Conservation (phyloP, 37 sponge, comb jelly and placozoan genomes). For the Haliclona indistincta region DNA sequence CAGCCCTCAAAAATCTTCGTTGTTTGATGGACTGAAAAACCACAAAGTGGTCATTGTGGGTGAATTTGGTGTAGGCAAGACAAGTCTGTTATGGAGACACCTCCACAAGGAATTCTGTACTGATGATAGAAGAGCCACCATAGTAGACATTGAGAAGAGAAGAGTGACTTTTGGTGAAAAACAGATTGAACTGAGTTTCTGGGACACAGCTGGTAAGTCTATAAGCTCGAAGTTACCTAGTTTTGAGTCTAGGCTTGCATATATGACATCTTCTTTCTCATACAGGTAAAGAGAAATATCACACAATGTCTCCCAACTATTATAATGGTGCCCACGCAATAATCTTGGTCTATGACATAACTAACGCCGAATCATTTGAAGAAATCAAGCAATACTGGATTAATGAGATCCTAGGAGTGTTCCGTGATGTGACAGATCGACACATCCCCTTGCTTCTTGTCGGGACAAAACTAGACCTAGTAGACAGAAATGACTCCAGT, state of each 20-base stretch:
- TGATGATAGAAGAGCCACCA: neutral
- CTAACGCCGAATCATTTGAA: neutral
- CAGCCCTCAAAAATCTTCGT: too few species aligned
- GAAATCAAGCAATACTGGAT: slow-evolving; percentile 10
- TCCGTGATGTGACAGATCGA: slow-evolving; percentile 4
- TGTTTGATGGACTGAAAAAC: too few species aligned
- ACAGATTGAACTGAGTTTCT: neutral
- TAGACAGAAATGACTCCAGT: neutral
- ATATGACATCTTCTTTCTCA: neutral
- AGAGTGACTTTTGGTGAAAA: neutral
- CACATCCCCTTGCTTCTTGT: neutral
- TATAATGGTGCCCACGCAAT: slow-evolving; percentile 8
- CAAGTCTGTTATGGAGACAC: neutral
- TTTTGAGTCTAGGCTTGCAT: too few species aligned
- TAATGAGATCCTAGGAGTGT: neutral
- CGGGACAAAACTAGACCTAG: neutral
- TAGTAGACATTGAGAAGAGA: neutral
- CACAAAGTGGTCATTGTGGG: slow-evolving; percentile 3
- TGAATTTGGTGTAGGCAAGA: neutral
- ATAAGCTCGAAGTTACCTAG: too few species aligned
- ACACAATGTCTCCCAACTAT: neutral
- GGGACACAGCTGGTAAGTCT: slow-evolving; percentile 2
- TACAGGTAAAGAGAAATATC: neutral
- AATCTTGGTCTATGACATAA: neutral
- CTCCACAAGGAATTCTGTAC: neutral